phyloP scores from a whole-genome alignment of 1,140 invertebrate genomes.

The Phymorhynchus buccinoides region DNA sequence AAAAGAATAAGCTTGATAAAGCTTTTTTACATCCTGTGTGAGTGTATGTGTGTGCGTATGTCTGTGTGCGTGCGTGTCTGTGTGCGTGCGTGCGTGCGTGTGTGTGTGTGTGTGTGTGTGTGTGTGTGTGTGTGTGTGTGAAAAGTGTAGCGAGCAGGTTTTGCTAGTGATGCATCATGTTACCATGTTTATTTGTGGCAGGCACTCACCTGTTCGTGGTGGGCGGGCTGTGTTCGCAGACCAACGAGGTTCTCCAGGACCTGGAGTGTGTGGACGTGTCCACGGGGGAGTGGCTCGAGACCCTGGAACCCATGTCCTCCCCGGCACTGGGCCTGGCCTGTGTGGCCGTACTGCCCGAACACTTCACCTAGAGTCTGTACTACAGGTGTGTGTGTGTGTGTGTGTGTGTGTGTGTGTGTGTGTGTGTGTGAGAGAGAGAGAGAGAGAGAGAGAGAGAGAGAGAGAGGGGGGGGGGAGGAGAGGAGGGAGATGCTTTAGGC shows the following conservation, averaged over 20 bases:
- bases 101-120: not conserved
- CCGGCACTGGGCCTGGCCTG: slow-evolving; percentile 38
- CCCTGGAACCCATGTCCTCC: slow-evolving; percentile 32
- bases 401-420: no score
- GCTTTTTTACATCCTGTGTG: no score
- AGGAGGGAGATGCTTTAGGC: slow-evolving; percentile 26
- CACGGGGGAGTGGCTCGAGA: slow-evolving; percentile 22
- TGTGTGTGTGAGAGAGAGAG: no score
- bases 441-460: no score
- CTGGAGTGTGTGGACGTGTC: slow-evolving; percentile 48
- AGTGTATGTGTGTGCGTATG: no score
- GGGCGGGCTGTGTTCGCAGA: slow-evolving; percentile 44
- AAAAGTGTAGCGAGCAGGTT: not conserved
- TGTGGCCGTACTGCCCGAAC: not conserved
- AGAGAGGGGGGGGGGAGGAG: no score
- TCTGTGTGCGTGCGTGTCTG: no score
- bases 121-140: not conserved
- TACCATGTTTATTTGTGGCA: slow-evolving; percentile 3
- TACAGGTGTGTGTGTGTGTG: not conserved
- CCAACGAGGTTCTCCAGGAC: slow-evolving; percentile 35
- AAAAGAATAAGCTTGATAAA: no score
- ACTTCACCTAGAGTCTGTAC: not conserved
- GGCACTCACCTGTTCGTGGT: slow-evolving; percentile 43
- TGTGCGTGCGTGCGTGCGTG: not conserved
- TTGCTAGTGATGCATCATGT: not conserved